Percentiles rank a stretch among this genome's conserved stretches.
Conservation (phyloP, 2,797 vertebrate genomes). For the Anableps anableps region DNA sequence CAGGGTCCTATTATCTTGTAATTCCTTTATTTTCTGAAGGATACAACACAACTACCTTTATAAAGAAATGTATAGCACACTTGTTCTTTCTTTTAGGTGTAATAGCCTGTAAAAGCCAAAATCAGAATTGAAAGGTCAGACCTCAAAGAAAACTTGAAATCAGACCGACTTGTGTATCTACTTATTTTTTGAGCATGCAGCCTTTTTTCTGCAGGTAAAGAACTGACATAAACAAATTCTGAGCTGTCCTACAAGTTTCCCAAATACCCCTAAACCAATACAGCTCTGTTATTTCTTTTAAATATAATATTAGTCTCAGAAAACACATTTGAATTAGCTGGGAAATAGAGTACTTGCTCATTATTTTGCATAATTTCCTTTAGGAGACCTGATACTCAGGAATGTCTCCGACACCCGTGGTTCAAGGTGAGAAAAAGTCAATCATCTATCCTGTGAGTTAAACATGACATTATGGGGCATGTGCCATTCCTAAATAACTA, state of each 20-base stretch:
- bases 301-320: neutral
- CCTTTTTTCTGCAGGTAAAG: neutral
- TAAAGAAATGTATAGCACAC: neutral
- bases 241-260: neutral
- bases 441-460: neutral
- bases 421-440: constrained; percentile 88
- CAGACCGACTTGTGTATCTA: no score
- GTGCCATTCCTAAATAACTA: neutral
- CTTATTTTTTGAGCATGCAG: neutral
- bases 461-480: neutral
- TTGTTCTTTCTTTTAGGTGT: no score
- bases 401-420: constrained; percentile 95
- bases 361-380: constrained; percentile 23
- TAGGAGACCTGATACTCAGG: constrained; percentile 92
- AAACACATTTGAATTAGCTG: neutral
- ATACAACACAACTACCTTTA: neutral
- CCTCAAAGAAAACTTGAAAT: no score
- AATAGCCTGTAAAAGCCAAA: no score
- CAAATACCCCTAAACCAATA: neutral
- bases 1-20: neutral
- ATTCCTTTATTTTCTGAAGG: neutral
- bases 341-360: neutral
- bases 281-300: neutral
- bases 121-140: no score
- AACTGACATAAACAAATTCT: neutral